Base-by-base conservation (phyloP, 35 echinoderm and acorn worm species). In the Patiria miniata region DNA sequence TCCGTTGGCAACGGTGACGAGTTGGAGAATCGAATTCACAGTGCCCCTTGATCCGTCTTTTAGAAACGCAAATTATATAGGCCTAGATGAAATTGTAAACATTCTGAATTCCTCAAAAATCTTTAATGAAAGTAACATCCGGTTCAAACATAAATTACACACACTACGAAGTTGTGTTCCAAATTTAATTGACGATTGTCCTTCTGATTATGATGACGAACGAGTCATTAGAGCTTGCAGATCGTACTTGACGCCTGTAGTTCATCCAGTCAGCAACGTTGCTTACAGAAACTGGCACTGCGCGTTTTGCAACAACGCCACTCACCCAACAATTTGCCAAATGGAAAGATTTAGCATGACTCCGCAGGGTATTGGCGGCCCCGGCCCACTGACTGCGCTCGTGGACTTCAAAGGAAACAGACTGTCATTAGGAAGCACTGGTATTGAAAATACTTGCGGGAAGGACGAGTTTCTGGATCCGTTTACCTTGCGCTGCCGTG, bases 271-370 rank as follows among this genome's bases (percentile, higher is more conserved):
- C 10, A 53, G 8, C 28, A 1, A 47, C 40, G 39, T 33, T 10
- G 22, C 29, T 12, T 82, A 82, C 32, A 82, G 42, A 44, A 82
- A 82, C 44, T 82, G 40, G 29, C 52, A 52, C 51, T 82, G 80
- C 51, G 80, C 80, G 26, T 22, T 52, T 5, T 82, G 80, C 33
- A 44, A 82, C 30, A 53, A 51, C 15, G 29, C 18, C 12, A 16
- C 5, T 1, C 28, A 52, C 17, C 7, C 28, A 17, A 44, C 21
- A 3, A 52, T 53, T 5, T 82, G 80, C 12, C 21, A 22, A 5
- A 10, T 21, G n/a, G n/a, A 52, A 8, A 52, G 9, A 33, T 18
- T 56, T 28, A 1, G 16, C 19, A 39, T n/a, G n/a, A n/a, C n/a
- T 42, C 6, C 18, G 18, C 6, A 51, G 28, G 17, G 2, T 51